phyloP scores from a whole-genome alignment of 2,113 vertebrate species.

The Urocolius indicus region DNA sequence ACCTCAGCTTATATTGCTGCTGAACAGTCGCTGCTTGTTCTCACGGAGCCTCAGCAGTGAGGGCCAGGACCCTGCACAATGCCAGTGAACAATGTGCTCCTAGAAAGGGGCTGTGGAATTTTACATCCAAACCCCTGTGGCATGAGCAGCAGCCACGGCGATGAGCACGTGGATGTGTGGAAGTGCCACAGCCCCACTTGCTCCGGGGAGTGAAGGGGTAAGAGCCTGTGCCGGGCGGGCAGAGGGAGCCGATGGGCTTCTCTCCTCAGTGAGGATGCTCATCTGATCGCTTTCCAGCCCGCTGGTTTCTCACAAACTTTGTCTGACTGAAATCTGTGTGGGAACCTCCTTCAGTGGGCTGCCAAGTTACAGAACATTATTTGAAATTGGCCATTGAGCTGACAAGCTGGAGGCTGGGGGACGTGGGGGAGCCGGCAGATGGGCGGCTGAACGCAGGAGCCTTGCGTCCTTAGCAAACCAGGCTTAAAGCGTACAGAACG shows the following conservation, averaged over 20 bases:
- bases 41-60: background rate
- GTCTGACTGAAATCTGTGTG: background rate
- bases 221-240: background rate
- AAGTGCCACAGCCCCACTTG: background rate
- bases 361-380: conserved; percentile 42
- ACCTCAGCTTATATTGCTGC: background rate
- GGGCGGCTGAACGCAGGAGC: conserved; percentile 22
- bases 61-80: background rate
- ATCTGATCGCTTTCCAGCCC: background rate
- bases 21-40: conserved; percentile 34
- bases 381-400: conserved; percentile 6
- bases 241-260: background rate
- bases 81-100: background rate
- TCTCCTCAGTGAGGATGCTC: background rate
- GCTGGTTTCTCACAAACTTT: conserved; percentile 7
- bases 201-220: fast-evolving
- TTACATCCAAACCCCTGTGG: background rate
- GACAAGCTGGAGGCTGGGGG: background rate
- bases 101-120: background rate
- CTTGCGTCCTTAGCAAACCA: background rate
- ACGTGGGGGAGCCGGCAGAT: conserved; percentile 29
- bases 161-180: background rate
- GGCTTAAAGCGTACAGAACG: background rate
- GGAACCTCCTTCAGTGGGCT: conserved; percentile 7
- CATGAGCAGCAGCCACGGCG: background rate